Conservation (phyloP, 2,888 invertebrate genomes). For the Eupsilia transversa region DNA sequence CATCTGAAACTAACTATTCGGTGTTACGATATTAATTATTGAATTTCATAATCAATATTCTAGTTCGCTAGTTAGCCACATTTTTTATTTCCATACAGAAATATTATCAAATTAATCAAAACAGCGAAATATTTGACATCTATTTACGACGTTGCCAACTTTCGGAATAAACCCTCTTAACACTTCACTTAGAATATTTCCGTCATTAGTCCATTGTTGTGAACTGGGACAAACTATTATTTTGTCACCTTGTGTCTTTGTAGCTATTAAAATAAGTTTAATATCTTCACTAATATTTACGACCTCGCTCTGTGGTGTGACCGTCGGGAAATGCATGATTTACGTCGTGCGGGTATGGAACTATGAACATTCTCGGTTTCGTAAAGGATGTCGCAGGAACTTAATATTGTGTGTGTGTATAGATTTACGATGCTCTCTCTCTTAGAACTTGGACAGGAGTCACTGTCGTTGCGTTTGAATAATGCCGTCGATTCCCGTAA, state of each 20-base stretch:
- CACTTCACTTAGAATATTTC: constrained; percentile 52
- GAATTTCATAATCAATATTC: too few relatives aligned
- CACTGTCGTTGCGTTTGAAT: constrained; percentile 24
- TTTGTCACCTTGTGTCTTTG: constrained; percentile 68
- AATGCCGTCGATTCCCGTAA: constrained; percentile 33
- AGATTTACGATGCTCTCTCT: constrained; percentile 49
- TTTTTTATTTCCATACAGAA: too few relatives aligned
- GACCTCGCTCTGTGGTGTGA: constrained; percentile 71
- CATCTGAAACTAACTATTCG: too few relatives aligned
- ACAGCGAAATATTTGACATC: too few relatives aligned
- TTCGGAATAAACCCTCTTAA: too few relatives aligned
- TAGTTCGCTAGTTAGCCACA: too few relatives aligned
- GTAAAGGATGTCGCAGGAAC: constrained; percentile 27
- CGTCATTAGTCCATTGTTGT: constrained; percentile 62
- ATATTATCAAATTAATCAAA: too few relatives aligned
- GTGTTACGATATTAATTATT: too few relatives aligned
- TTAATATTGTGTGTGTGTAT: constrained; percentile 37
- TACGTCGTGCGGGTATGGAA: constrained; percentile 48
- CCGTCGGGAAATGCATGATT: constrained; percentile 68
- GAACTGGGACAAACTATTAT: constrained; percentile 65
- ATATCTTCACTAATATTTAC: constrained; percentile 70
- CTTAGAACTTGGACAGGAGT: constrained; percentile 34
- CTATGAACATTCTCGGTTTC: constrained; percentile 34
- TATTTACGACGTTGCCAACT: too few relatives aligned
- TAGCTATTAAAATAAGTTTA: constrained; percentile 62